A percentile compares a stretch with the other conserved stretches of the same genome.
Conservation (phyloP, 1,140 invertebrate genomes). For the Copidosoma floridanum region DNA sequence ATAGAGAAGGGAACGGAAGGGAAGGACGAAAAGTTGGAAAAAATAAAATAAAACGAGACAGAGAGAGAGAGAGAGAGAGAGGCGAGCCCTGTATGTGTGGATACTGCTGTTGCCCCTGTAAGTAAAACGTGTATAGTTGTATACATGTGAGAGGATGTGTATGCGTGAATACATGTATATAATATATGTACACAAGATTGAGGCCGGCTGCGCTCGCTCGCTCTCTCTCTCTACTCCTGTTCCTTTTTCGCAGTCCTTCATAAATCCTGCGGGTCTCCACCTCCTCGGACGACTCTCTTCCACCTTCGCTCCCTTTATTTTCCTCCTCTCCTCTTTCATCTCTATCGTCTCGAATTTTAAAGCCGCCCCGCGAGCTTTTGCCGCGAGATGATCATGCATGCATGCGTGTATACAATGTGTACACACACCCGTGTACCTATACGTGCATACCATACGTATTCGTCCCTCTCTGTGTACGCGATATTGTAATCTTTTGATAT, state of each 20-base stretch:
- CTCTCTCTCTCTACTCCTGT: conserved; percentile 35
- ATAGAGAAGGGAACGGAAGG: conserved; percentile 7
- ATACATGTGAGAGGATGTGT: too few relatives aligned
- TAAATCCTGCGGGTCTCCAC: conserved; percentile 45
- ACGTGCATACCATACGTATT: conserved; percentile 12
- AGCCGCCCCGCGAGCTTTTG: conserved; percentile 26
- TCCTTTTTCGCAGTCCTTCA: conserved; percentile 48
- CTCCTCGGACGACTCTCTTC: conserved; percentile 31
- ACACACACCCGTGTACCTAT: too few relatives aligned
- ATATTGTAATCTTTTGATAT: too few relatives aligned
- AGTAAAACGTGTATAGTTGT: too few relatives aligned
- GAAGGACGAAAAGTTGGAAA: conserved; percentile 7
- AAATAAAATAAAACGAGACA: not conserved
- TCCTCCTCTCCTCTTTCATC: conserved; percentile 13
- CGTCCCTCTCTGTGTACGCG: too few relatives aligned
- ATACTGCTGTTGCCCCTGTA: too few relatives aligned
- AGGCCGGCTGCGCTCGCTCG: too few relatives aligned
- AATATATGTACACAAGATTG: too few relatives aligned
- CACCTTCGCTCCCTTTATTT: not conserved
- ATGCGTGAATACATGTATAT: too few relatives aligned
- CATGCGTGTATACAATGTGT: too few relatives aligned
- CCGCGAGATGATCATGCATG: too few relatives aligned
- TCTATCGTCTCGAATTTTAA: conserved; percentile 19
- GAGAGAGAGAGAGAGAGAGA: conserved; percentile 5
- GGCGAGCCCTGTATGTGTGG: conserved; percentile 26